phyloP scores from a whole-genome alignment of 2,113 vertebrate species.

The Heterocephalus glaber region DNA sequence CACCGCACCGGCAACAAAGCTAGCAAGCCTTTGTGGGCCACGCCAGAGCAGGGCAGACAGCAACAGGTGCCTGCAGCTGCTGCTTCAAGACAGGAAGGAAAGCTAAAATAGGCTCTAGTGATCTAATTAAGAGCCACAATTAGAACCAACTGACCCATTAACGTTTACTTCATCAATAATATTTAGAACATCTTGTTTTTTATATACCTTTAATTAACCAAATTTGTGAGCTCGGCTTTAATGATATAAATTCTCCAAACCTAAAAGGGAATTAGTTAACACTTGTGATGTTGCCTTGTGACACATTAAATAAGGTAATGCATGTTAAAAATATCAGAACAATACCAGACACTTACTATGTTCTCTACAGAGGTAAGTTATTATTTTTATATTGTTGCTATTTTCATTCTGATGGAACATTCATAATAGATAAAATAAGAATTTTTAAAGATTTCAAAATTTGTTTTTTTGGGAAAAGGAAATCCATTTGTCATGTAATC shows the following conservation, averaged over 20 bases:
- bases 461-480: not conserved
- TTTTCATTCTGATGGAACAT: not conserved
- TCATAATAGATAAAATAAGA: not conserved
- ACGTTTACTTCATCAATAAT: conserved; percentile 34
- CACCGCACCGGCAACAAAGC: not conserved
- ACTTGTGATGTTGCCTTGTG: not conserved
- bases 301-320: not conserved
- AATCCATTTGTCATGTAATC: not conserved
- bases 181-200: conserved; percentile 26
- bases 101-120: not conserved
- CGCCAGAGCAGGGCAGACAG: not conserved
- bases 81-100: not conserved
- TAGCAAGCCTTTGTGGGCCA: not conserved
- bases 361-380: not conserved
- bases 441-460: not conserved
- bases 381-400: not conserved
- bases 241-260: not conserved
- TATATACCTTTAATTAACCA: conserved; percentile 7
- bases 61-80: not conserved
- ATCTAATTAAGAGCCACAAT: not conserved
- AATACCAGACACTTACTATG: not conserved
- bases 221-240: not conserved
- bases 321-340: not conserved
- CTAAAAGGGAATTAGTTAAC: not conserved
- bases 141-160: not conserved